Conservation (phyloP, 2,797 vertebrate genomes). For the Gila robusta region DNA sequence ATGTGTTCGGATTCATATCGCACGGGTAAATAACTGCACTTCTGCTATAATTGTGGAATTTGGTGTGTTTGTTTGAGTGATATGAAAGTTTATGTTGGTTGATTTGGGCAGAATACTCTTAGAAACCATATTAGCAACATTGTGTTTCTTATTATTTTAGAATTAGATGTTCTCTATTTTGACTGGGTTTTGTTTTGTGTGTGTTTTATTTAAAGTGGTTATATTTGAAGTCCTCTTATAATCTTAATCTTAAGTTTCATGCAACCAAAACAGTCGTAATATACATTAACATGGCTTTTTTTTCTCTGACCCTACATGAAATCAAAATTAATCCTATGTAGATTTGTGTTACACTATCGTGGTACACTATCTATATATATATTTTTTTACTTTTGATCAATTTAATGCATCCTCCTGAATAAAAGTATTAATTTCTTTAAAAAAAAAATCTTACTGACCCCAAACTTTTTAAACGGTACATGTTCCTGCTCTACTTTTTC, state of each 20-base stretch:
- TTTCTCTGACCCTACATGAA: not conserved
- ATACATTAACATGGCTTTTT: not conserved
- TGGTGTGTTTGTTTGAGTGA: not conserved
- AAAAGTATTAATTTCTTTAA: not conserved
- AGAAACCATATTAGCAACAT: not conserved
- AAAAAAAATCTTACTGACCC: not conserved
- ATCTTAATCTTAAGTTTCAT: not conserved
- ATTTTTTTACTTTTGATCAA: not conserved
- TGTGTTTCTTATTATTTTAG: not conserved
- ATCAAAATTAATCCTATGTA: not conserved
- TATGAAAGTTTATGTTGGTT: not conserved
- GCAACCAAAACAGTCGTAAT: not conserved
- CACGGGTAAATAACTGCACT: slow-evolving; percentile 41
- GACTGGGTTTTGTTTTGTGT: not conserved
- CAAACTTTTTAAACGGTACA: not conserved
- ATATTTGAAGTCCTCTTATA: not conserved
- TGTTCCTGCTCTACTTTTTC: not conserved
- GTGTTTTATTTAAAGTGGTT: not conserved
- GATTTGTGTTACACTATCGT: not conserved
- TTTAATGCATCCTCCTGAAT: not conserved
- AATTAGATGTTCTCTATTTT: not conserved
- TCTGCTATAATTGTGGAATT: slow-evolving; percentile 33
- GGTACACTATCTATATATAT: too few relatives aligned
- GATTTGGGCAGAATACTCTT: not conserved
- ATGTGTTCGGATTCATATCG: slow-evolving; percentile 25